phyloP scores from a whole-genome alignment of 2,888 invertebrate species.

The Callosobruchus maculatus region DNA sequence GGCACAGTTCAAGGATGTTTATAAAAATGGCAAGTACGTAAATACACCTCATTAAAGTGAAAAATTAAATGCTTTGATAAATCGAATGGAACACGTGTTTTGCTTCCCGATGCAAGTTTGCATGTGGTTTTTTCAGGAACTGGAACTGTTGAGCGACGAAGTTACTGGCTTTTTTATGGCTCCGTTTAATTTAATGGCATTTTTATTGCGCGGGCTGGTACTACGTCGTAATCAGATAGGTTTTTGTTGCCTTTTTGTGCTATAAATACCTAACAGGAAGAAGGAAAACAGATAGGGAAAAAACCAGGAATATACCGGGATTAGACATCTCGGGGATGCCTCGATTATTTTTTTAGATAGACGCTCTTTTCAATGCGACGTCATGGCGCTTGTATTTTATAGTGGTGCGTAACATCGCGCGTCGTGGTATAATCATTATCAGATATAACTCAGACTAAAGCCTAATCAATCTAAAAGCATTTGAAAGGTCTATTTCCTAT shows the following conservation, averaged over 20 bases:
- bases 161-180: neutral
- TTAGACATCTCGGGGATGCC: neutral
- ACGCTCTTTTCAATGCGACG: too few species aligned
- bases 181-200: neutral
- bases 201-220: neutral
- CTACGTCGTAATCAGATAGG: neutral
- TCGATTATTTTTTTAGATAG: too few species aligned
- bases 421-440: too few species aligned
- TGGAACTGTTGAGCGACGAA: neutral
- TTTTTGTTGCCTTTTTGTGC: neutral
- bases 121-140: neutral
- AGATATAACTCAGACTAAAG: too few species aligned
- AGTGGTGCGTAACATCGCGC: too few species aligned
- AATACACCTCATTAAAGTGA: neutral
- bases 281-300: neutral
- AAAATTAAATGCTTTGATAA: neutral
- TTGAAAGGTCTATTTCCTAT: too few species aligned
- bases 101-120: neutral
- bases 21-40: neutral
- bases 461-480: too few species aligned
- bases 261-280: neutral
- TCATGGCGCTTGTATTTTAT: too few species aligned
- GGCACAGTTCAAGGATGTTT: neutral
- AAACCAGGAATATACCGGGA: neutral
- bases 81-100: neutral